phyloP scores from a whole-genome alignment of 2,797 vertebrate genomes.

The Molothrus ater region DNA sequence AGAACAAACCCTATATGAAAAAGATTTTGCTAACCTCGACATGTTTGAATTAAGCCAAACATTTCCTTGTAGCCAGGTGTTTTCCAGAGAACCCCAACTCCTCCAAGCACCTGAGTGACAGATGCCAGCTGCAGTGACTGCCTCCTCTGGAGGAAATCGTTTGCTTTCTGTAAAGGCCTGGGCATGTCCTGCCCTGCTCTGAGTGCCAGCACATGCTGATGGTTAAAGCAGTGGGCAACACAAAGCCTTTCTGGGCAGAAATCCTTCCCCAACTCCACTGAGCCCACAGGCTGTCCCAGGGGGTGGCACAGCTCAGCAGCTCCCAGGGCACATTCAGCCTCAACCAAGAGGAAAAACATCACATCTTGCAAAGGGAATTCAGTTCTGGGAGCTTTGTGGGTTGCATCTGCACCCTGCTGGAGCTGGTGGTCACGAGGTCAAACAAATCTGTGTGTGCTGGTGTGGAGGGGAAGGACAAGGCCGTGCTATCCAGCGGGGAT shows the following conservation, averaged over 20 bases:
- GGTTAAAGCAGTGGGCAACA: background rate
- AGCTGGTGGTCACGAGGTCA: background rate
- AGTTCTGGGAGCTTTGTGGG: background rate
- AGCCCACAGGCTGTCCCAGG: rapidly evolving
- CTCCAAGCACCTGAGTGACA: background rate
- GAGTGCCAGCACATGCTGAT: background rate
- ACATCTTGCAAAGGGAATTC: background rate
- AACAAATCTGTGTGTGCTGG: rapidly evolving
- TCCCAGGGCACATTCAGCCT: rapidly evolving
- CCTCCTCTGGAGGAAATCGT: background rate
- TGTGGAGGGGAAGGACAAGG: background rate
- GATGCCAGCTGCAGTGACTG: background rate
- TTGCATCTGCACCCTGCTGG: background rate
- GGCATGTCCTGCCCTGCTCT: background rate
- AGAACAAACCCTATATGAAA: background rate
- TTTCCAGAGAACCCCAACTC: background rate
- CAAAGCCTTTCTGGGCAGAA: background rate
- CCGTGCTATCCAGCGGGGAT: background rate
- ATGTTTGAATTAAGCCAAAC: background rate
- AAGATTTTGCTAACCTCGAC: background rate
- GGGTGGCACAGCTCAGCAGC: background rate
- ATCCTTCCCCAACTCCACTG: rapidly evolving
- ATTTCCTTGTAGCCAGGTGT: background rate
- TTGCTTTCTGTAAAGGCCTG: background rate
- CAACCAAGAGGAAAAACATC: background rate